A percentile compares a stretch with the other conserved stretches of the same genome.
Evolutionary conservation across 2,797 vertebrate species (phyloP).

Genomic region (Fundulus diaphanus): DNA sequence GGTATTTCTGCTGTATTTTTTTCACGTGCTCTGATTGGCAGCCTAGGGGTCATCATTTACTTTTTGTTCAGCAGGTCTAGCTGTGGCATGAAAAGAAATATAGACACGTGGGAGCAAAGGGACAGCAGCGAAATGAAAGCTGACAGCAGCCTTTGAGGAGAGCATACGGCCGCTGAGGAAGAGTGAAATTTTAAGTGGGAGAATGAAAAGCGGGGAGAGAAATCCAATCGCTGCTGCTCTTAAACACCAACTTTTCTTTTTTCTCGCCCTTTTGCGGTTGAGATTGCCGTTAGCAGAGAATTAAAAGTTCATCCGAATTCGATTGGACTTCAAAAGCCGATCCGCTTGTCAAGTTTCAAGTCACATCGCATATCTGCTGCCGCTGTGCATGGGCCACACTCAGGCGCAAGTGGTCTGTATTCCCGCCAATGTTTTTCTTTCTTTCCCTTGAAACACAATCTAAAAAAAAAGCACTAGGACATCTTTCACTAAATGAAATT

Average conservation of each 20-base stretch:
- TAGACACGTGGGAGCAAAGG: constrained; percentile 2
- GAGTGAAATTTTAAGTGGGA: constrained; percentile 48
- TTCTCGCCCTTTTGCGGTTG: not conserved
- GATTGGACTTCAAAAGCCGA: constrained; percentile 58
- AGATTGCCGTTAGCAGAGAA: constrained; percentile 34
- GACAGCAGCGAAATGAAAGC: constrained; percentile 19
- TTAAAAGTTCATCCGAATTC: constrained; percentile 45
- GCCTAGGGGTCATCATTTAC: not conserved
- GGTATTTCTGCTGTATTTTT: not conserved
- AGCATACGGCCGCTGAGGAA: constrained; percentile 24
- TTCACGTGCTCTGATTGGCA: constrained; percentile 3
- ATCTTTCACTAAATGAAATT: not conserved
- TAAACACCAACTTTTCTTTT: constrained; percentile 17
- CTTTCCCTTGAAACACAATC: constrained; percentile 3
- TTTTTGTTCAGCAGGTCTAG: constrained; percentile 7
- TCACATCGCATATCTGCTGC: constrained; percentile 13
- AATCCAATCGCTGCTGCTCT: constrained; percentile 20
- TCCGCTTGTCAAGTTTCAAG: constrained; percentile 26
- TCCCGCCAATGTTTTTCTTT: constrained; percentile 7
- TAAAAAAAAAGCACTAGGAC: not conserved
- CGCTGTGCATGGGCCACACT: constrained; percentile 13
- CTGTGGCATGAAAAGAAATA: constrained; percentile 10
- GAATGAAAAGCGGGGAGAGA: constrained; percentile 18
- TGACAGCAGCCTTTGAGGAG: constrained; percentile 29
- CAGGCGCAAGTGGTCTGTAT: constrained; percentile 3